Evolutionary conservation across 2,888 invertebrate genomes (phyloP).

Genomic region (Erannis defoliaria): DNA sequence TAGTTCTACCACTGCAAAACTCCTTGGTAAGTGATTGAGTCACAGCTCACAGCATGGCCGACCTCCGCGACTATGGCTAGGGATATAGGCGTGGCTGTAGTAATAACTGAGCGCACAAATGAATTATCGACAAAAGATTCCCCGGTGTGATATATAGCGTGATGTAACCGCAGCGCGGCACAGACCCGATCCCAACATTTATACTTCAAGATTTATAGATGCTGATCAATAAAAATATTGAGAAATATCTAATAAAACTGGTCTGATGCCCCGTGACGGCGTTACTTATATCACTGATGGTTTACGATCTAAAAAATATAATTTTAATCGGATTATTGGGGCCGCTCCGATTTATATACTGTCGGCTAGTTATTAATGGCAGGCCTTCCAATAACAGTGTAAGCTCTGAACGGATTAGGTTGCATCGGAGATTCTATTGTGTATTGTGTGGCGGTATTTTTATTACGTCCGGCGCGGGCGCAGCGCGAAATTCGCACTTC

Average conservation of each 20-base stretch:
- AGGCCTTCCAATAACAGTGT: constrained; percentile 50
- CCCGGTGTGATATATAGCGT: constrained; percentile 69
- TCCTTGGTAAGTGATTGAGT: constrained; percentile 28
- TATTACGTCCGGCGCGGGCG: constrained; percentile 52
- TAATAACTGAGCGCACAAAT: constrained; percentile 69
- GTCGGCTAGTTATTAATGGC: constrained; percentile 50
- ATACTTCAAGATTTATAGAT: constrained; percentile 70
- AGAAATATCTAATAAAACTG: constrained; percentile 66
- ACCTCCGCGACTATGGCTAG: constrained; percentile 29
- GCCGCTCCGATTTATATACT: constrained; percentile 59
- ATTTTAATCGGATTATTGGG: constrained; percentile 68
- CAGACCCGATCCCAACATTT: constrained; percentile 61
- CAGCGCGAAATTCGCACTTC: constrained; percentile 72
- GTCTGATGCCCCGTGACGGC: constrained; percentile 56
- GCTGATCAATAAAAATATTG: constrained; percentile 73
- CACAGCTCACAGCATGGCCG: constrained; percentile 32
- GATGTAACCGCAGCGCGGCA: constrained; percentile 40
- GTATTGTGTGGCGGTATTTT: constrained; percentile 55
- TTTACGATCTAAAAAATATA: constrained; percentile 64
- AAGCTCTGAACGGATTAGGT: constrained; percentile 41
- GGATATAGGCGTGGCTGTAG: constrained; percentile 53
- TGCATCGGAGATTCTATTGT: constrained; percentile 44
- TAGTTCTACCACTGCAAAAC: not conserved
- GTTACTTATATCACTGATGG: constrained; percentile 55
- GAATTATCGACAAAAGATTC: constrained; percentile 70